phyloP scores from a whole-genome alignment of 2,888 invertebrate genomes.

The Eristalis tenax region DNA sequence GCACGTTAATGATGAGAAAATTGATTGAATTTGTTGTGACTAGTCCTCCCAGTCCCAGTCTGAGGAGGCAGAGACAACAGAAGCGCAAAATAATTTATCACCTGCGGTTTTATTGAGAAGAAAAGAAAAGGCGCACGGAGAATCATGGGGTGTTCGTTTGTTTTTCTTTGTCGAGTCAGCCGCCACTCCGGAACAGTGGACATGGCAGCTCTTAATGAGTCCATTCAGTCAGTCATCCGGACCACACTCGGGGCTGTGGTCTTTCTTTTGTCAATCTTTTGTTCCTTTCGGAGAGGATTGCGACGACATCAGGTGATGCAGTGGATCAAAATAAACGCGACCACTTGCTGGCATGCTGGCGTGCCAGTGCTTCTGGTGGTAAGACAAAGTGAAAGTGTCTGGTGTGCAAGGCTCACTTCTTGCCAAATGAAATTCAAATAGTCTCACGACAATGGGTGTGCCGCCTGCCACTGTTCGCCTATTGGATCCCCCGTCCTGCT shows the following conservation, averaged over 20 bases:
- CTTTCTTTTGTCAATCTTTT: conserved; percentile 13
- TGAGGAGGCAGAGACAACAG: conserved; percentile 21
- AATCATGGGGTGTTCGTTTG: background rate
- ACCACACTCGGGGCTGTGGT: conserved; percentile 31
- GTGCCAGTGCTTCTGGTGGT: conserved; percentile 3
- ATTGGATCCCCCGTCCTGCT: background rate
- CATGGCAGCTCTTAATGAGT: conserved; percentile 62
- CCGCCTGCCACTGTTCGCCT: conserved; percentile 29
- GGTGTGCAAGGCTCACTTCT: background rate
- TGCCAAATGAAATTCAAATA: conserved; percentile 22
- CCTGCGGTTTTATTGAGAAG: conserved; percentile 31
- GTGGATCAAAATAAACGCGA: conserved; percentile 44
- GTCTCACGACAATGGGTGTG: conserved; percentile 65
- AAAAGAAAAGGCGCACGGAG: background rate
- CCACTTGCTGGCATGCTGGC: conserved; percentile 38
- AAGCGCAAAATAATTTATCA: conserved; percentile 69
- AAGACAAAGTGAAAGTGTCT: conserved; percentile 65
- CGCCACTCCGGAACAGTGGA: conserved; percentile 43
- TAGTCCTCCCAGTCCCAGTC: conserved; percentile 33
- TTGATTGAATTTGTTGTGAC: conserved; percentile 67
- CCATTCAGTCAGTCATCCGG: conserved; percentile 60
- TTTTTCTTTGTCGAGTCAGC: background rate
- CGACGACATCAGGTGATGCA: conserved; percentile 17
- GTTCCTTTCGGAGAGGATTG: conserved; percentile 7
- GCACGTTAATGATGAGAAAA: conserved; percentile 65